Evolutionary conservation across 2,888 invertebrate genomes (phyloP), one percentile per base, ranked within the genome.

Genomic region (Euclidia mi): DNA sequence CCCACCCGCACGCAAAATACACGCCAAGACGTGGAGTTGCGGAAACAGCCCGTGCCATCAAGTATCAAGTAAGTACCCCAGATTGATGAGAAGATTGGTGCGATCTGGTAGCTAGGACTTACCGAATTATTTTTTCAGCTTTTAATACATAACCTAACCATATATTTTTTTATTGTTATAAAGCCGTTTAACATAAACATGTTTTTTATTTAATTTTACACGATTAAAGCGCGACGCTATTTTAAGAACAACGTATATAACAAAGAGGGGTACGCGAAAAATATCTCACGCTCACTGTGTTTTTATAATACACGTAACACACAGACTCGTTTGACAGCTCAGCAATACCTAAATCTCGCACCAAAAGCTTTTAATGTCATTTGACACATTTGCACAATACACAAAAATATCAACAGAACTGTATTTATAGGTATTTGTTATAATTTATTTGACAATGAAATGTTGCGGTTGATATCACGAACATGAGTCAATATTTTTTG

Each of bases 201-300:
- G n/a, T n/a, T n/a, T n/a, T n/a, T n/a, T n/a, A n/a, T n/a, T n/a
- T 75, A 77, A 79, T 79, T 71, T 78, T 75, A 67, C 61, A 71
- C 67, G 64, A 63, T 53, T 60, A 65, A 40, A 40, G 35, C 15
- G 40, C 37, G 17, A 17, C 17, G 14, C 1, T 1, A 34, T 10
- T 14, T n/a, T 14, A 34, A 37, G 18, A 37, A n/a, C 37, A 17
- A 15, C 18, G 17, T 3, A 37, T 18, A n/a, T n/a, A 37, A 2
- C 37, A 37, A 37, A 34, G 34, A 18, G 10, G 17, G n/a, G 7
- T 37, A 18, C 15, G 17, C n/a, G 17, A 37, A 6, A n/a, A 20
- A 11, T 25, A 40, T 18, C 12, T 25, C 12, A 15, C 4, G 9
- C 10, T 12, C 10, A 11, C 20, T 40, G 11, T 25, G 3, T 17